A percentile compares a stretch with the other conserved stretches of the same genome.
These are phyloP conservation scores for Altica lythri DNA, from an alignment of 2,888 invertebrate genomes.

Conservation along the genomic window DNA sequence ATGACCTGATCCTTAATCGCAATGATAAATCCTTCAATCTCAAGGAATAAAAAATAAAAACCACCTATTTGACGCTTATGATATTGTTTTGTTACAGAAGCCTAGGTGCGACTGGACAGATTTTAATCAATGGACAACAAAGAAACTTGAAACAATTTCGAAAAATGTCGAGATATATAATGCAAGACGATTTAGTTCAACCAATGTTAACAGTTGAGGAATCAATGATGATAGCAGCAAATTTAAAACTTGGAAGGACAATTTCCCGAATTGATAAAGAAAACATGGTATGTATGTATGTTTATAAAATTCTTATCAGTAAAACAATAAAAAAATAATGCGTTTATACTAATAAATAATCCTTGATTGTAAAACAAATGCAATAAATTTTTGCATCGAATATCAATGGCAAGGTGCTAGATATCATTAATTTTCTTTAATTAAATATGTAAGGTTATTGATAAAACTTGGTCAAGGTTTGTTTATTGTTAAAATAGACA, in stretches of 20 bases:
- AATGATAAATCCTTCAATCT: not conserved
- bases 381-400: not conserved
- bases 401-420: constrained; percentile 1
- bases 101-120: constrained; percentile 70
- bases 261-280: constrained; percentile 67
- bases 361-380: not conserved
- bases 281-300: constrained; percentile 72
- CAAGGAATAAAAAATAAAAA: too few relatives aligned
- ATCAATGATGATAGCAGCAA: constrained; percentile 86
- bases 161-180: constrained; percentile 91
- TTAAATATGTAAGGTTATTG: not conserved
- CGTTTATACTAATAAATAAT: not conserved
- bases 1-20: too few relatives aligned
- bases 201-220: constrained; percentile 87
- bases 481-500: too few relatives aligned
- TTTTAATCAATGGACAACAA: constrained; percentile 78
- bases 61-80: too few relatives aligned
- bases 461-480: constrained; percentile 2
- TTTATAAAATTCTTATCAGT: not conserved
- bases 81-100: constrained; percentile 66
- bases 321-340: not conserved
- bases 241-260: constrained; percentile 80
- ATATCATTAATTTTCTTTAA: not conserved
- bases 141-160: constrained; percentile 79
- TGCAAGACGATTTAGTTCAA: constrained; percentile 90